Conservation (phyloP, 2,113 vertebrate species). For the Chionodraco myersi region DNA sequence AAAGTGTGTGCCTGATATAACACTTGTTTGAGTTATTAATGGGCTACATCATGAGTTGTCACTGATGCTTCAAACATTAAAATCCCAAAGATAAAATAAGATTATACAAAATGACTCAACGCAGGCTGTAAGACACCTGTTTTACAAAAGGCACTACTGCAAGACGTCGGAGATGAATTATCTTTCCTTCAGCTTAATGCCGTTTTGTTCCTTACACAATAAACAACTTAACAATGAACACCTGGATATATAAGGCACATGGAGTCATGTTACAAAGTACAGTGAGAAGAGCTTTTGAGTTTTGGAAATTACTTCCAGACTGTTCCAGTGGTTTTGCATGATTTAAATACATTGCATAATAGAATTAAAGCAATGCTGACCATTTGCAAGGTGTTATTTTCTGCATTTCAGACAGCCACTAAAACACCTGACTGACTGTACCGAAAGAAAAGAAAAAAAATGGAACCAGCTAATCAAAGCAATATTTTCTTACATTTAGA, state of each 20-base stretch:
- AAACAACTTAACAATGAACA: neutral
- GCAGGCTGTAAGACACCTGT: neutral
- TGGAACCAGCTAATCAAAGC: neutral
- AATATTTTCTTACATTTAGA: neutral
- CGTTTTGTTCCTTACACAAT: neutral
- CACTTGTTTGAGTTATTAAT: neutral
- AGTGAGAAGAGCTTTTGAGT: neutral
- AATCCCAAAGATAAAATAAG: neutral
- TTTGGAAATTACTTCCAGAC: neutral
- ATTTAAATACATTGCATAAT: neutral
- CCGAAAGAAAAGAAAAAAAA: neutral
- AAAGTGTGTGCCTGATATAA: neutral
- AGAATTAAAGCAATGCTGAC: neutral
- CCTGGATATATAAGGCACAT: constrained; percentile 60
- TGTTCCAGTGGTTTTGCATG: neutral
- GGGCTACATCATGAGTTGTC: neutral
- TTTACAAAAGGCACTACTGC: constrained; percentile 1
- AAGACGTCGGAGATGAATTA: neutral
- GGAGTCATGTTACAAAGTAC: constrained; percentile 9
- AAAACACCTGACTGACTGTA: constrained; percentile 1
- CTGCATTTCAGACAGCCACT: neutral
- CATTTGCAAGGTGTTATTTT: neutral
- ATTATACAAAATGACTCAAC: constrained; percentile 1
- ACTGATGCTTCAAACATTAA: neutral
- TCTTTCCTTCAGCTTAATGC: neutral